These are phyloP conservation scores for Lota lota DNA, from an alignment of 2,113 vertebrate species.

Conservation along the genomic window DNA sequence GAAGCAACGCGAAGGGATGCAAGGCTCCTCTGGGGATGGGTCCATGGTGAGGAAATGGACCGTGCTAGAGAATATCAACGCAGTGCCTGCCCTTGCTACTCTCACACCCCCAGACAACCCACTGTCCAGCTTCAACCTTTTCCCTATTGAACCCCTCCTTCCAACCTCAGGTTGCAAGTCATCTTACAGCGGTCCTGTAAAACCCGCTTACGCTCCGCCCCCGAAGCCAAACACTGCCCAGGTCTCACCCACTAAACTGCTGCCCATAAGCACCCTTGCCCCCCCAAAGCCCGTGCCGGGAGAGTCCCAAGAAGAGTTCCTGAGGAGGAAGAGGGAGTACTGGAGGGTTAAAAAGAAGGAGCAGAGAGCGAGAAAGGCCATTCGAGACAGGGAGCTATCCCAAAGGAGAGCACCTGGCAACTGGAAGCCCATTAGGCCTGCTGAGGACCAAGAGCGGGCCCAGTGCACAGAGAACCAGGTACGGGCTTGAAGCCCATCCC, in stretches of 20 bases:
- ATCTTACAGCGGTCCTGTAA: constrained; percentile 1
- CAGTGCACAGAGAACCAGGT: constrained; percentile 34
- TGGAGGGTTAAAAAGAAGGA: constrained; percentile 81
- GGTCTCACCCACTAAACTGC: neutral
- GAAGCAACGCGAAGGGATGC: constrained; percentile 8
- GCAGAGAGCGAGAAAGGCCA: constrained; percentile 74
- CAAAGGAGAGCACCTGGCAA: constrained; percentile 13
- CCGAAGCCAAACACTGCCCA: neutral
- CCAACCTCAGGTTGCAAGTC: neutral
- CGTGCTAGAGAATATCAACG: constrained; percentile 21
- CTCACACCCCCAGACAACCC: constrained; percentile 57
- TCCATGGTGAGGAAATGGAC: constrained; percentile 28
- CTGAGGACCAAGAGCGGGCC: constrained; percentile 13
- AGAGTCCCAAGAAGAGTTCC: constrained; percentile 64
- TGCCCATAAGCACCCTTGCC: constrained; percentile 24
- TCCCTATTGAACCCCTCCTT: constrained; percentile 31
- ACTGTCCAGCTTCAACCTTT: constrained; percentile 47
- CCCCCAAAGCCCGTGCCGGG: constrained; percentile 58
- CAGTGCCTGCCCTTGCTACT: constrained; percentile 7
- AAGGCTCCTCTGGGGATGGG: neutral
- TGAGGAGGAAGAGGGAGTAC: constrained; percentile 72
- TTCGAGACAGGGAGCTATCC: constrained; percentile 38
- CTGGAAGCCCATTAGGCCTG: constrained; percentile 38
- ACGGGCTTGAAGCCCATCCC: neutral
- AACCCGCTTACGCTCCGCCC: constrained; percentile 14